Conservation (phyloP, 2,888 invertebrate genomes). For the Parasteatoda lunata region DNA sequence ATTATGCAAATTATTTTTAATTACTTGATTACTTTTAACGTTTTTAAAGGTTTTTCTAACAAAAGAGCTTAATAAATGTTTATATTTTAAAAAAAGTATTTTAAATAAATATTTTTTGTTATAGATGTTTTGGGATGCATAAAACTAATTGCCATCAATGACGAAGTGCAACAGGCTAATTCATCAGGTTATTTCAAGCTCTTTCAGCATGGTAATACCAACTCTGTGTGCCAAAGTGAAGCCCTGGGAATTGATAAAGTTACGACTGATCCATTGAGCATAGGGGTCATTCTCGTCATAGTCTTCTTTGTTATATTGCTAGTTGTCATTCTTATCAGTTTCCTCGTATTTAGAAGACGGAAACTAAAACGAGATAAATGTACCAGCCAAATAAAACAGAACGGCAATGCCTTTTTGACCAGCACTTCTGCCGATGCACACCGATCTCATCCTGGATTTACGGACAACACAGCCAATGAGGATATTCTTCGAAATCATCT, state of each 20-base stretch:
- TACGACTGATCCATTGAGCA: constrained; percentile 89
- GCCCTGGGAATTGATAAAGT: constrained; percentile 83
- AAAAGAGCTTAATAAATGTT: no score
- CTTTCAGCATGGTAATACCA: constrained; percentile 80
- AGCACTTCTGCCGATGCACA: constrained; percentile 60
- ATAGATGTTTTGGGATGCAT: constrained; percentile 85
- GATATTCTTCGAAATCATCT: constrained; percentile 80
- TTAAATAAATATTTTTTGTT: constrained; percentile 14
- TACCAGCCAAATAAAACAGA: constrained; percentile 70
- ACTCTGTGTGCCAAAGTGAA: constrained; percentile 83
- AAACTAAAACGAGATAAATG: constrained; percentile 82
- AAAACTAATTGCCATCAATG: constrained; percentile 90
- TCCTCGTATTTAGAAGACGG: constrained; percentile 91
- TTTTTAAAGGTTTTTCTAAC: no score
- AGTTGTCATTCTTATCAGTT: constrained; percentile 90
- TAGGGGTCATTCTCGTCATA: constrained; percentile 93
- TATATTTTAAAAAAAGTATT: no score
- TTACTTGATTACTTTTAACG: no score
- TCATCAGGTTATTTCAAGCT: constrained; percentile 81
- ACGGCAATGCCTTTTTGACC: constrained; percentile 81
- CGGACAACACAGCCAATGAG: constrained; percentile 71
- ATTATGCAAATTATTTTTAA: no score
- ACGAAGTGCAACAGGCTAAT: constrained; percentile 90
- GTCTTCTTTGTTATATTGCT: constrained; percentile 93
- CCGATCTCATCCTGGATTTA: constrained; percentile 63